Base-by-base conservation (phyloP, 2,888 invertebrate genomes). In the Rhagonycha fulva region DNA sequence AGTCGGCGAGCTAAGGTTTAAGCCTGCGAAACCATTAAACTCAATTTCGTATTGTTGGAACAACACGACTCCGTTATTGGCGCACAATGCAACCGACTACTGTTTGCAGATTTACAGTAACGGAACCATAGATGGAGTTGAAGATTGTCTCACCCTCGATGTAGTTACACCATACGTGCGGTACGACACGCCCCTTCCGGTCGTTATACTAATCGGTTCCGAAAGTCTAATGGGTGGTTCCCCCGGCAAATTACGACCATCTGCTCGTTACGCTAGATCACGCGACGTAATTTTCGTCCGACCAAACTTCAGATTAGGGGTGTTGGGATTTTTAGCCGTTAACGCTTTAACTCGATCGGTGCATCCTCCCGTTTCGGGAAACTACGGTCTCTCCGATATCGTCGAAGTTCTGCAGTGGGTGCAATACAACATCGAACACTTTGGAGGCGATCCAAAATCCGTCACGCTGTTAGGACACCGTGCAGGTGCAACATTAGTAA, bases 381-480 rank as follows among this genome's bases (percentile, higher is more conserved):
- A 97, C 87, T 96, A 96, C 84, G 97, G 93, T 0, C 90, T 96
- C 0, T 94, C 94, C 1, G 97, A 97, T 84, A 91, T 96, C 76
- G 85, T 96, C 12, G 91, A 91, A 0, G 95, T 92, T 0, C 88
- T 97, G 14, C 90, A 92, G 76, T 97, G 96, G 96, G 92, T 96
- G 2, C 90, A 94, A 77, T 87, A 92, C 80, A 96, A 97, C 85
- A 95, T 96, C 67, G 92, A 92, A 74, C 91, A 95, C 85, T 97
- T 97, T 84, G 96, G 96, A 0, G 96, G 96, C 0, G 93, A 96
- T 85, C 91, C 92, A 0, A 89, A 90, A 0, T 90, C 94, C 3
- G 94, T 97, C 0, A 96, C 96, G 0, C 85, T 97, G 60, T 90
- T 96, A 82, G 97, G 96, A 0, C 96, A 96, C 84, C 91, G 95